Evolutionary conservation across 1,140 invertebrate species (phyloP).

Genomic region (Drosophila sechellia): DNA sequence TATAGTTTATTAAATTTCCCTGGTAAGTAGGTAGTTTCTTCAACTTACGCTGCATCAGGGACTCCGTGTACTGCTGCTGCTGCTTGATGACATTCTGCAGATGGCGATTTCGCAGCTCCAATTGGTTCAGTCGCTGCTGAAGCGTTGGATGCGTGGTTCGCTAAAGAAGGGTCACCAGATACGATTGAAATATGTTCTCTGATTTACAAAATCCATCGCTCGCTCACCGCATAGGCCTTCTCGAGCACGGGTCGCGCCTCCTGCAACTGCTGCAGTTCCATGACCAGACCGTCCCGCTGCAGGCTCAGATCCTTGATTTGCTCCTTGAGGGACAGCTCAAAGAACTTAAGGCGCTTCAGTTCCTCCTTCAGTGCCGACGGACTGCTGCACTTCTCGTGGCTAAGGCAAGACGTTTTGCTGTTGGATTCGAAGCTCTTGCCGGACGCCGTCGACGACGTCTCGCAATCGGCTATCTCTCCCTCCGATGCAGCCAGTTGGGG

Average conservation of each 20-base stretch:
- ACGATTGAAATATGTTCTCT: neutral
- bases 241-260: conserved; percentile 84
- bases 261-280: conserved; percentile 85
- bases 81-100: conserved; percentile 87
- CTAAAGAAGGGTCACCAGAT: conserved; percentile 23
- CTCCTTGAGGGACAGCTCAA: conserved; percentile 84
- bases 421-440: conserved; percentile 81
- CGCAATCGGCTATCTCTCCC: conserved; percentile 74
- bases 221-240: conserved; percentile 83
- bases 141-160: conserved; percentile 81
- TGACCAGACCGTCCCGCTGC: conserved; percentile 85
- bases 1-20: neutral
- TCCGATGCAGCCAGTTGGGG: conserved; percentile 48
- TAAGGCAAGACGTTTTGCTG: conserved; percentile 65
- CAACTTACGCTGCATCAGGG: conserved; percentile 88
- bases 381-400: conserved; percentile 68
- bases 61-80: conserved; percentile 88
- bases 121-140: conserved; percentile 79
- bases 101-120: conserved; percentile 87
- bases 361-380: conserved; percentile 81
- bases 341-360: conserved; percentile 84
- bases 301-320: conserved; percentile 85
- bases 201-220: neutral
- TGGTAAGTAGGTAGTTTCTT: neutral
- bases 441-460: conserved; percentile 78